Evolutionary conservation across 2,797 vertebrate species (phyloP).

Genomic region (Siniperca scherzeri): DNA sequence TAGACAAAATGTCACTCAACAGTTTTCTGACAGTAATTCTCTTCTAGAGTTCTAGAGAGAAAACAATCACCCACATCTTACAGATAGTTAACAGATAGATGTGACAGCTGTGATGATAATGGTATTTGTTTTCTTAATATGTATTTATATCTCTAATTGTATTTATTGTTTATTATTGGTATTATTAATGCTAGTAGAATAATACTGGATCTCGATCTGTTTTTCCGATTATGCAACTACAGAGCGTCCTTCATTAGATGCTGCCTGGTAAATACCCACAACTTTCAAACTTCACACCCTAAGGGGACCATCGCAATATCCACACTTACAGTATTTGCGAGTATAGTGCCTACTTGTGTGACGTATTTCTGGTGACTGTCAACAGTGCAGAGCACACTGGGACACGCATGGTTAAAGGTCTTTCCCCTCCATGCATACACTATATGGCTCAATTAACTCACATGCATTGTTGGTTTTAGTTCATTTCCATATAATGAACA

Average conservation of each 20-base stretch:
- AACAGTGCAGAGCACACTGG: conserved; percentile 3
- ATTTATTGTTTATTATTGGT: neutral
- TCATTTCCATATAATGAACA: conserved; percentile 8
- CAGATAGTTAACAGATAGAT: neutral
- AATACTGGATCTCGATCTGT: neutral
- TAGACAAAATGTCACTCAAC: conserved; percentile 43
- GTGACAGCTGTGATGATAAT: neutral
- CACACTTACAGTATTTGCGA: neutral
- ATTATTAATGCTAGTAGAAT: neutral
- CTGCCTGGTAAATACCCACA: neutral
- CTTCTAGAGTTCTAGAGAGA: neutral
- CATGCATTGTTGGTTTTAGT: neutral
- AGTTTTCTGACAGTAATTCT: conserved; percentile 4
- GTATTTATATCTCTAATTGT: neutral
- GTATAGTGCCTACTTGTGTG: too few species aligned
- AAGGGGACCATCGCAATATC: too few species aligned
- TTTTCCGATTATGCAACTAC: neutral
- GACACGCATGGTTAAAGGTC: neutral
- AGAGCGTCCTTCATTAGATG: neutral
- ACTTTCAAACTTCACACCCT: neutral
- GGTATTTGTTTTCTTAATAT: neutral
- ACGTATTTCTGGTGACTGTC: neutral
- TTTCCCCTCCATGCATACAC: neutral
- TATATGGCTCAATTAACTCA: neutral
- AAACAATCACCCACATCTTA: neutral